A percentile compares a stretch with the other conserved stretches of the same genome.
These are phyloP conservation scores for Drosophila sproati DNA, from an alignment of 1,140 invertebrate species.

Conservation along the genomic window DNA sequence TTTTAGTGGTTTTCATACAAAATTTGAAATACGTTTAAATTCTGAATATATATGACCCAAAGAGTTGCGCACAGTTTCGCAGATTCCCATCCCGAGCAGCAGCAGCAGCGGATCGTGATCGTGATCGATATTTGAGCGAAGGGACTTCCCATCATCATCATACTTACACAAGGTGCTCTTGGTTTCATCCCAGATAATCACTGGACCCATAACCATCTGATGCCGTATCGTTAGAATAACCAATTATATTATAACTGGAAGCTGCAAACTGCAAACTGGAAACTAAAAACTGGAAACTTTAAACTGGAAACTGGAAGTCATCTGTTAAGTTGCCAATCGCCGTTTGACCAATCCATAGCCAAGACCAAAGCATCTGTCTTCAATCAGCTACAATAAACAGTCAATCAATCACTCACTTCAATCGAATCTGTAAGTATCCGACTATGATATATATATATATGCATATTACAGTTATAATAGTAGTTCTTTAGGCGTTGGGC, in stretches of 20 bases:
- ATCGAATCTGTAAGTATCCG: conserved; percentile 37
- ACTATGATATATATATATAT: background rate
- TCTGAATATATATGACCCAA: too few relatives aligned
- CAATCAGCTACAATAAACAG: conserved; percentile 13
- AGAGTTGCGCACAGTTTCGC: background rate
- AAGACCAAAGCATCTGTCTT: conserved; percentile 2
- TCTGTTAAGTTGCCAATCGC: background rate
- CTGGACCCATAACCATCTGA: background rate
- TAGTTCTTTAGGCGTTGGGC: too few relatives aligned
- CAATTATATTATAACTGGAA: background rate
- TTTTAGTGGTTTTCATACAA: conserved; percentile 3
- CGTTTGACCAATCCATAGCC: background rate
- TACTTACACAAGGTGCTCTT: background rate
- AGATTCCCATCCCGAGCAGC: too few relatives aligned
- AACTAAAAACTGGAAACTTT: background rate
- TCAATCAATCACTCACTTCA: conserved; percentile 12
- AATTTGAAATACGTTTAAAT: conserved; percentile 4
- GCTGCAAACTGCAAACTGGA: background rate
- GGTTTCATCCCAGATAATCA: conserved; percentile 2
- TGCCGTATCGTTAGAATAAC: background rate
- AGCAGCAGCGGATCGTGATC: background rate
- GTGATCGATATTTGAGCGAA: background rate
- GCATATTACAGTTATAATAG: background rate
- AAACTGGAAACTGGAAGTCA: conserved; percentile 1
- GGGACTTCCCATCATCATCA: background rate